A percentile compares a stretch with the other conserved stretches of the same genome.
Evolutionary conservation across 2,113 vertebrate genomes (phyloP).

Genomic region (Dromiciops gliroides): DNA sequence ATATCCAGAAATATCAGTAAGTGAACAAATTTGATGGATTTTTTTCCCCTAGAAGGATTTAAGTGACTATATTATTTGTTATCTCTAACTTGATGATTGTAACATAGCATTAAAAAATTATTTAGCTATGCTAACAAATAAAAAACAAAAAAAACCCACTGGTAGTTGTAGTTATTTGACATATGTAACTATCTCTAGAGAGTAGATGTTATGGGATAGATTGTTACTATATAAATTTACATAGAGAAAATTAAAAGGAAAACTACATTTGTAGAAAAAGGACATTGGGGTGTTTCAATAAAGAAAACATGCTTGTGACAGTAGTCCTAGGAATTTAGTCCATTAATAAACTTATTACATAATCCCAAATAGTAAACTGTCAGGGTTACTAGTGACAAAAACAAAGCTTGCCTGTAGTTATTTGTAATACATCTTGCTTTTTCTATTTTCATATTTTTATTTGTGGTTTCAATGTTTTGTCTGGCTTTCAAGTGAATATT

Average conservation of each 20-base stretch:
- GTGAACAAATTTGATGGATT: not conserved
- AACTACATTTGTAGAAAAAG: constrained; percentile 12
- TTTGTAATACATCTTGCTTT: constrained; percentile 48
- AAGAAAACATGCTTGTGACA: constrained; percentile 32
- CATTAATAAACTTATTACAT: constrained; percentile 34
- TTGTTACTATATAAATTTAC: constrained; percentile 13
- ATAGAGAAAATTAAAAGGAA: constrained; percentile 25
- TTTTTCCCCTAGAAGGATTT: not conserved
- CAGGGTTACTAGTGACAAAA: constrained; percentile 29
- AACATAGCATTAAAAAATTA: not conserved
- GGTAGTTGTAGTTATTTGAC: not conserved
- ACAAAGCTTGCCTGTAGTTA: constrained; percentile 50
- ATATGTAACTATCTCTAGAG: constrained; percentile 15
- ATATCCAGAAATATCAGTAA: not conserved
- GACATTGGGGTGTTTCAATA: constrained; percentile 18
- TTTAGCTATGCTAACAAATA: not conserved
- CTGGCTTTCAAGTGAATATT: constrained; percentile 50
- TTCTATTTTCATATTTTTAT: constrained; percentile 23
- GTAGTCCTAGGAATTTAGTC: constrained; percentile 44
- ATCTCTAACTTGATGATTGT: not conserved
- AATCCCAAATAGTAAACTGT: constrained; percentile 33
- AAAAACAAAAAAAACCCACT: not conserved
- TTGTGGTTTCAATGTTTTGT: constrained; percentile 39
- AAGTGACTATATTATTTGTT: not conserved
- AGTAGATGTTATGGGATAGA: constrained; percentile 21